Conservation (phyloP, 2,113 vertebrate genomes). For the Peucedramus taeniatus region DNA sequence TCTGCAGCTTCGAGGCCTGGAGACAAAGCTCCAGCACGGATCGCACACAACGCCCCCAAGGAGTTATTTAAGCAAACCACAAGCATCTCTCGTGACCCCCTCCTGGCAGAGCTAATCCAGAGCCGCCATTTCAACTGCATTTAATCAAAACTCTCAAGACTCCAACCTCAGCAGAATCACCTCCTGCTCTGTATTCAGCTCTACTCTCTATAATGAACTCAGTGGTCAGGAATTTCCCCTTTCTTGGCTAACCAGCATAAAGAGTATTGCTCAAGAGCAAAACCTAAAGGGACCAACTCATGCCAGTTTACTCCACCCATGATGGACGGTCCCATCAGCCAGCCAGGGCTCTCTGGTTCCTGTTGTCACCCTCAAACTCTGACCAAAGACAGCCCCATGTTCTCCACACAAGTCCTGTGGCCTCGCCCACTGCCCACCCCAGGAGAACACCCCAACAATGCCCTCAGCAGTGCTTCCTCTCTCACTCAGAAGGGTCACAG, state of each 20-base stretch:
- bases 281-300: background rate
- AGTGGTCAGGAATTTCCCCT: background rate
- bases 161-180: background rate
- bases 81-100: background rate
- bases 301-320: no score
- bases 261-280: background rate
- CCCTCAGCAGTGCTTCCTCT: no score
- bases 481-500: background rate
- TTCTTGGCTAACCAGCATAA: fast-evolving
- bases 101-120: background rate
- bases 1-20: background rate
- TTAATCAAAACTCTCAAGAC: background rate
- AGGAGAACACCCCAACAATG: background rate
- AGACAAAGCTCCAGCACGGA: background rate
- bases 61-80: background rate
- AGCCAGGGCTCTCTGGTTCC: no score
- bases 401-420: background rate
- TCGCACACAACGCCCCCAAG: background rate
- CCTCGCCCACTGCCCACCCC: background rate
- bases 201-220: background rate
- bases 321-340: fast-evolving
- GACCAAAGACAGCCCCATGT: background rate
- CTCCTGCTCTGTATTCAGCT: background rate
- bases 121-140: background rate
- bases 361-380: fast-evolving